phyloP scores from a whole-genome alignment of 2,113 vertebrate genomes.

The Microtus richardsoni region DNA sequence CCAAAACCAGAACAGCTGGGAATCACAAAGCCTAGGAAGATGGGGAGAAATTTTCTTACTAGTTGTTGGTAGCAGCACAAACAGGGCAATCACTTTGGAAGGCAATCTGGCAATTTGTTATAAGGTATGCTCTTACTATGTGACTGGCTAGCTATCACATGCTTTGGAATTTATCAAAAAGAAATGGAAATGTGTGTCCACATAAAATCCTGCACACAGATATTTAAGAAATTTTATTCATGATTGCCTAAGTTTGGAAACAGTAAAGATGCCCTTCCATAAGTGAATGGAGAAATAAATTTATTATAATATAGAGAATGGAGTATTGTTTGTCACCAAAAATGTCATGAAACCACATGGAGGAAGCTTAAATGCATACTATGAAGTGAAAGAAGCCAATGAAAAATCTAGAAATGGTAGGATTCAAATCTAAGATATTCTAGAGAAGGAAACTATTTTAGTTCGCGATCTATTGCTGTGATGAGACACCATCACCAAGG shows the following conservation, averaged over 20 bases:
- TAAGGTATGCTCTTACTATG: background rate
- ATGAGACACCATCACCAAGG: background rate
- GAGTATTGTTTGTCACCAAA: background rate
- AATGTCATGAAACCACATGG: background rate
- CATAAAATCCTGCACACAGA: background rate
- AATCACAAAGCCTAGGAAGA: background rate
- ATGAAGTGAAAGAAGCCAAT: background rate
- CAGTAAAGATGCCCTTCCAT: background rate
- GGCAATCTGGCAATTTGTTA: background rate
- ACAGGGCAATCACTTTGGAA: background rate
- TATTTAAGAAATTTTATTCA: background rate
- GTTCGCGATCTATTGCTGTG: too few relatives aligned
- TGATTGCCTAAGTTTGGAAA: background rate
- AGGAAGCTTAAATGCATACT: background rate
- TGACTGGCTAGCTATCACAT: background rate
- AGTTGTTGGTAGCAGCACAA: background rate
- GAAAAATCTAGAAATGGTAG: background rate
- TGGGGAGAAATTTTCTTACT: background rate
- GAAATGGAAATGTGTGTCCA: background rate
- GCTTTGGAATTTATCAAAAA: background rate
- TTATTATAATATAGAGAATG: background rate
- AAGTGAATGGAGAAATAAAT: background rate
- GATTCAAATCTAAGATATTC: background rate
- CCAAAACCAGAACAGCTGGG: background rate
- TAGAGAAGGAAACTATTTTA: background rate